phyloP scores from a whole-genome alignment of 2,113 vertebrate species.

The Protobothrops mucrosquamatus region DNA sequence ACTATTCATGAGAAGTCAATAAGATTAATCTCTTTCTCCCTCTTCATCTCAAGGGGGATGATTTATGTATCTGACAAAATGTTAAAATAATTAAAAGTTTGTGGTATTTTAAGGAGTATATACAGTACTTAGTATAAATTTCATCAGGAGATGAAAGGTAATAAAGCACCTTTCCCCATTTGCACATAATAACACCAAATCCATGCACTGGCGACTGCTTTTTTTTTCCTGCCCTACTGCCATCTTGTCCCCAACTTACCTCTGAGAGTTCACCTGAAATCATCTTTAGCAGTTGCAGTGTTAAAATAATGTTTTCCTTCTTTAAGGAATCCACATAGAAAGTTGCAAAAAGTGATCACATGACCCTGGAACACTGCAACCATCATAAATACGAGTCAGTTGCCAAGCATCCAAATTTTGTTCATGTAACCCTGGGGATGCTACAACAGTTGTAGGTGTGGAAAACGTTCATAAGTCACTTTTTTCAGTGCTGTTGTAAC shows the following conservation, averaged over 20 bases:
- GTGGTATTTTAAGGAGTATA: background rate
- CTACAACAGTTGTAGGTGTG: too few species aligned
- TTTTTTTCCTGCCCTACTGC: background rate
- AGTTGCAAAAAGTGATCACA: too few species aligned
- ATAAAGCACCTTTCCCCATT: background rate
- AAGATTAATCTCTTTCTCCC: background rate
- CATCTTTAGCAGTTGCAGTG: background rate
- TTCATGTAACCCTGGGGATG: too few species aligned
- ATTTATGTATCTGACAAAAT: background rate
- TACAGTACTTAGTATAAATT: background rate
- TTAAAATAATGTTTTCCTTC: background rate
- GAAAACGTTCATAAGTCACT: too few species aligned
- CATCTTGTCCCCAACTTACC: background rate
- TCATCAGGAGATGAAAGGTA: background rate
- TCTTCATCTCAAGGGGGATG: background rate
- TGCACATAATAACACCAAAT: background rate
- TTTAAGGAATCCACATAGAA: background rate
- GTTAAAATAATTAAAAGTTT: background rate
- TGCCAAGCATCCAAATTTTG: too few species aligned
- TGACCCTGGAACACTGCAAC: too few species aligned
- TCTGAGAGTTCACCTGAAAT: background rate
- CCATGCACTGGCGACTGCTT: background rate
- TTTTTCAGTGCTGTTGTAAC: too few species aligned
- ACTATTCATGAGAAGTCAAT: background rate
- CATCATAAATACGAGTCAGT: too few species aligned